Evolutionary conservation across 1,140 invertebrate genomes (phyloP), one percentile per base, ranked within the genome.

Genomic region (Parasteatoda tepidariorum): DNA sequence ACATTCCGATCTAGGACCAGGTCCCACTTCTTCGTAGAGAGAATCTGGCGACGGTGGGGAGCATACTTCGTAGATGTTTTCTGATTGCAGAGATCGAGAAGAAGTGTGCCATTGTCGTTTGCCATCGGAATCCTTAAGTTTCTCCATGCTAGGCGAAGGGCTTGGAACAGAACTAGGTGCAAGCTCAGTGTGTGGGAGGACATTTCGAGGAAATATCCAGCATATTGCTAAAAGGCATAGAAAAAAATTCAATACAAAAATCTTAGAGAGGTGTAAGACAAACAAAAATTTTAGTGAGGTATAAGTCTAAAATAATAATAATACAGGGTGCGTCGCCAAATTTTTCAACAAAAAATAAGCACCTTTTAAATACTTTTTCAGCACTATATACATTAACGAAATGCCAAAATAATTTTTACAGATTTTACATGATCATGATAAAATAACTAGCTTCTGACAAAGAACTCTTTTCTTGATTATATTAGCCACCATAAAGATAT

Each of bases 51-150:
- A 83, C 2, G 81, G 81, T 15, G 81, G 81, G 2, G 81, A 83
- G 81, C 81, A 83, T 30, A 83, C 81, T 22, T 83, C 81, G 66
- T 83, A 83, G 38, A 83, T 83, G 26, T 83, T 83, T 38, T 83
- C 81, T 31, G 81, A 83, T 34, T 83, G 81, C 3, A 83, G 28
- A 0, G 81, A 83, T 18, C 81, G 81, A 13, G 68, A 74, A 0
- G 81, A 83, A 3, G 33, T 67, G 18, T 83, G 81, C 81, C 81
- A 83, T 24, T 55, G 81, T 4, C 81, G 81, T 24, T 83, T 73
- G 13, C 41, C 38, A 18, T 61, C 81, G 0, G 68, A 73, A 28
- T 64, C 68, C 22, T 83, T 83, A 11, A 73, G n/a, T 38, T 73
- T 83, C 28, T 74, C 70, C 70, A 74, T 73, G 11, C 68, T 73